Percentiles rank a stretch among this genome's conserved stretches.
phyloP scores from a whole-genome alignment of 1,140 invertebrate genomes.

The Bombus sylvicola region DNA sequence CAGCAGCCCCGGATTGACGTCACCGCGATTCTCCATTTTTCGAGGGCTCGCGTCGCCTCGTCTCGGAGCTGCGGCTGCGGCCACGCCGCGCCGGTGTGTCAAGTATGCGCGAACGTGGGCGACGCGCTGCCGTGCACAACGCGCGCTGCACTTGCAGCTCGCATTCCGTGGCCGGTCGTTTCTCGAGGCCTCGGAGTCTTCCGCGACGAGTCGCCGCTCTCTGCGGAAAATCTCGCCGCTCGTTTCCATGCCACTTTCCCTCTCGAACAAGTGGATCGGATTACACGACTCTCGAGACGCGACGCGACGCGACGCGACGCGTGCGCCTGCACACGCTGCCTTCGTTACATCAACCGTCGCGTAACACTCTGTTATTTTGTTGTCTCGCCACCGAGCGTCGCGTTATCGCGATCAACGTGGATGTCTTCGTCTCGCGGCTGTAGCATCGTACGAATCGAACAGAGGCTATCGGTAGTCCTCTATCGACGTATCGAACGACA shows the following conservation, averaged over 20 bases:
- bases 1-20: constrained; percentile 45
- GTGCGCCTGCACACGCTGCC: not conserved
- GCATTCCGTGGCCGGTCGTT: constrained; percentile 38
- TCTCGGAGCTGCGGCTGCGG: not conserved
- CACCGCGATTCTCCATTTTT: constrained; percentile 36
- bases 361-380: not conserved
- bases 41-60: not conserved
- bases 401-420: too few relatives aligned
- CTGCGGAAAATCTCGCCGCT: constrained; percentile 25
- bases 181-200: not conserved
- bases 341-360: not conserved
- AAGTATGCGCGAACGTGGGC: constrained; percentile 21
- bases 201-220: not conserved
- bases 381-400: too few relatives aligned
- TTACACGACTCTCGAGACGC: not conserved
- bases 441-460: too few relatives aligned
- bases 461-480: not conserved
- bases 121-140: not conserved
- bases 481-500: not conserved
- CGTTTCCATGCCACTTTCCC: constrained; percentile 34
- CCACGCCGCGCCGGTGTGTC: too few relatives aligned
- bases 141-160: constrained; percentile 36
- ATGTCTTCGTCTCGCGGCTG: too few relatives aligned
- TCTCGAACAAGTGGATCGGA: constrained; percentile 8
- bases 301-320: not conserved